Base-by-base conservation (phyloP, 92 coral and sea anemone genomes). In the Plumapathes pennacea region DNA sequence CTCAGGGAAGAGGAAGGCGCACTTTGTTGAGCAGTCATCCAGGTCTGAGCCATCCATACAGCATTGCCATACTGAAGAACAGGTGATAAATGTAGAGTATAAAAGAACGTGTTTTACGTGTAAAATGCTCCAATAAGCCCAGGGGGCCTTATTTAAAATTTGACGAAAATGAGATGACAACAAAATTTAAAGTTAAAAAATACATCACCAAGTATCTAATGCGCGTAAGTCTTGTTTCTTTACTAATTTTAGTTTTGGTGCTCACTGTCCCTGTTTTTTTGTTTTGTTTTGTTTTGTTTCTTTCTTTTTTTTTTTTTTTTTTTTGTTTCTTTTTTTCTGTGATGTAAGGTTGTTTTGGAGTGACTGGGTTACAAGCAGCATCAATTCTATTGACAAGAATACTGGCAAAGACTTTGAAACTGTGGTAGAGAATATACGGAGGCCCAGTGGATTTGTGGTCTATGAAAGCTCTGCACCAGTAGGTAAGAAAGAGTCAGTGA, bases 341-440 rank as follows among this genome's bases (percentile, higher is more conserved):
- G n/a, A n/a, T n/a, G n/a, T n/a, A n/a, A 90, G 97, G 42, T 61
- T 90, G 45, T 90, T 78, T 37, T 90, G 97, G 97, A 86, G 79
- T 60, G 97, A 90, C 77, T 90, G 97, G 97, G 78, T 60, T 41
- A 67, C 81, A 1, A 48, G 74, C 7, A 83, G 83, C 19, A 71
- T 90, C 28, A 85, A 72, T 41, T 77, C 88, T 12, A 67, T 82
- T 10, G 75, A 90, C 61, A 90, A 90, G 69, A 57, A 47, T 25
- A 79, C 87, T 17, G 79, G 84, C 13, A 51, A 56, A 36, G 81
- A 76, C 22, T 19, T 55, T 12, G 63, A 58, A 24, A 64, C 71
- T 31, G 15, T 80, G 33, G 80, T 80, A 13, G 46, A 36, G 42
- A 88, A 88, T 22, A 47, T 90, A 25, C 33, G 51, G 28, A 61